These are phyloP conservation scores for Apomyelois bistriatella DNA, from an alignment of 2,888 invertebrate genomes.

Conservation along the genomic window DNA sequence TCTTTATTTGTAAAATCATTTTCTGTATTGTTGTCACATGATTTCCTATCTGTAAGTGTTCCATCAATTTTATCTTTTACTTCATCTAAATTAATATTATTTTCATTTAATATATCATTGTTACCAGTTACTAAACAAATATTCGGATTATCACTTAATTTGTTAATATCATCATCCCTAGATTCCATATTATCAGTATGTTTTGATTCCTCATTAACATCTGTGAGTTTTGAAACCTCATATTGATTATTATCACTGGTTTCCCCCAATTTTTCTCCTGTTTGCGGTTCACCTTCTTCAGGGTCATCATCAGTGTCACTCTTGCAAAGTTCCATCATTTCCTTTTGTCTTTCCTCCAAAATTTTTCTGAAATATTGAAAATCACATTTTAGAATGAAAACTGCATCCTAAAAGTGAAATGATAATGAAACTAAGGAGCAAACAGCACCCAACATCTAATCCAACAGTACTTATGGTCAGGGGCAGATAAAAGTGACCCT, in stretches of 20 bases:
- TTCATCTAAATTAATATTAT: conserved; percentile 4
- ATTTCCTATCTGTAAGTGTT: background rate
- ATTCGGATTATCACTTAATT: conserved; percentile 13
- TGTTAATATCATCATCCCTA: conserved; percentile 15
- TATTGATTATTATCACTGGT: background rate
- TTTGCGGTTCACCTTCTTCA: background rate
- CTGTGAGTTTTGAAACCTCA: conserved; percentile 17
- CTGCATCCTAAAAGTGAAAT: too few species aligned
- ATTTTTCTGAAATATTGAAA: conserved; percentile 69
- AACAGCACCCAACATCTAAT: too few species aligned
- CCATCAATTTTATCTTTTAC: background rate
- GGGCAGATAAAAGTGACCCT: too few species aligned
- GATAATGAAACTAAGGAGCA: too few species aligned
- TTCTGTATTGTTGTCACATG: background rate
- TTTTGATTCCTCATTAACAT: background rate
- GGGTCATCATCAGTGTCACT: conserved; percentile 83
- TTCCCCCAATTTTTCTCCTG: background rate
- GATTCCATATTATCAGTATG: conserved; percentile 9
- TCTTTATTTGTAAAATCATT: background rate
- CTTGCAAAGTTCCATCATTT: conserved; percentile 87
- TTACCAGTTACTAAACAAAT: background rate
- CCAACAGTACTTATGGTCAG: too few species aligned
- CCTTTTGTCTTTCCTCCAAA: conserved; percentile 85
- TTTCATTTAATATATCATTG: background rate
- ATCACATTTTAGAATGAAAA: too few species aligned